Evolutionary conservation across 2,888 invertebrate genomes (phyloP), one percentile per base, ranked within the genome.

Genomic region (Zygogramma bicolorata): DNA sequence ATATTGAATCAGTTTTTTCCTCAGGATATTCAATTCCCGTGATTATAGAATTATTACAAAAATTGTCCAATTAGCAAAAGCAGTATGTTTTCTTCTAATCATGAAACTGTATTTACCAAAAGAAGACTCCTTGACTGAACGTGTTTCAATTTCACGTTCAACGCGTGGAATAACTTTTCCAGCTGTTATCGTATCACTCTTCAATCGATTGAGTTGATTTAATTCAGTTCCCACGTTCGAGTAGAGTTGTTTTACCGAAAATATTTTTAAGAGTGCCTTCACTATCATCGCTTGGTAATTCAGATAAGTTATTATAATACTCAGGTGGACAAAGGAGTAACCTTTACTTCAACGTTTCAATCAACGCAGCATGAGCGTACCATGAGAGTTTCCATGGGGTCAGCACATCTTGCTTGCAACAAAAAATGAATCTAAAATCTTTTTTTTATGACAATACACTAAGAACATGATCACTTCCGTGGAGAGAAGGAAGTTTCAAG

Each of bases 261-360:
- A 42, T 42, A 42, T 42, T 42, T 42, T 42, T 18, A 42, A 15
- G 42, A 42, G 42, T 42, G 42, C 42, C 18, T 18, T 42, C 42
- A 42, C 42, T 42, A 42, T 42, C 42, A 42, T 18, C 42, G 42
- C n/a, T 18, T 18, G 18, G 42, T 42, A 42, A 42, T 42, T 42
- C 15, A 42, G 42, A 42, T 42, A 42, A 42, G 15, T 42, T 42
- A 42, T 42, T 42, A 42, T 42, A 42, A 42, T 18, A 42, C n/a
- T 42, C 42, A 18, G 42, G 42, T 42, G 42, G 42, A 42, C 42
- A 42, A 42, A 42, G 42, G n/a, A 42, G 18, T 42, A 18, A 68
- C 68, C 57, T 68, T 31, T 57, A 68, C 27, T 59, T n/a, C 65
- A 71, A 71, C 71, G 66, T 71, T 71, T 71, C 71, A 71, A 71